Evolutionary conservation across 2,888 invertebrate genomes (phyloP).

Genomic region (Rhagonycha fulva): DNA sequence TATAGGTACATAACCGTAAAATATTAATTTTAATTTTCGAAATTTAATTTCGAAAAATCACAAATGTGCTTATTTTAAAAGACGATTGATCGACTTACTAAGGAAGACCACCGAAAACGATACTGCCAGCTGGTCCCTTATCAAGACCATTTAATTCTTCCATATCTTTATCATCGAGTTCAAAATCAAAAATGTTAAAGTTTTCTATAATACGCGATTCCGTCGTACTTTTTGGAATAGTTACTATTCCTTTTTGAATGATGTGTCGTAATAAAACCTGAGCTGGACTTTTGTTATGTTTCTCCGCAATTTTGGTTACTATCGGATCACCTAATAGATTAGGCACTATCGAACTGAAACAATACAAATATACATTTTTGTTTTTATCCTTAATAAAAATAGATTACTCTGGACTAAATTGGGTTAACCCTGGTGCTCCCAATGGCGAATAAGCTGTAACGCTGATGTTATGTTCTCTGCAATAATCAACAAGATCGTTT

Average conservation of each 20-base stretch:
- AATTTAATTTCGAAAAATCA: neutral
- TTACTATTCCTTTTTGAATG: constrained; percentile 71
- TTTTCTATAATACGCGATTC: constrained; percentile 74
- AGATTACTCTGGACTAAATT: constrained; percentile 56
- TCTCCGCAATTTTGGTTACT: constrained; percentile 54
- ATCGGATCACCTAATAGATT: constrained; percentile 67
- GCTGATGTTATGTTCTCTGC: constrained; percentile 66
- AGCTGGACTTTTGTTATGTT: constrained; percentile 70
- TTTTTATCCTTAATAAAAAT: neutral
- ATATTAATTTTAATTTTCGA: neutral
- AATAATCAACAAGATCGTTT: constrained; percentile 63
- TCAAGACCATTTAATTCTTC: constrained; percentile 64
- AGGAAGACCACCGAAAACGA: constrained; percentile 71
- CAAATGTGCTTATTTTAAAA: neutral
- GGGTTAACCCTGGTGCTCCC: constrained; percentile 72
- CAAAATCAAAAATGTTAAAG: constrained; percentile 74
- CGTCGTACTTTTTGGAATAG: constrained; percentile 86
- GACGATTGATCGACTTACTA: constrained; percentile 56
- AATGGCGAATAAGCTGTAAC: constrained; percentile 81
- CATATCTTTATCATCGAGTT: constrained; percentile 66
- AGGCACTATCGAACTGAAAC: constrained; percentile 63
- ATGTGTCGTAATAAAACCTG: constrained; percentile 75
- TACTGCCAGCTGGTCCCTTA: constrained; percentile 64
- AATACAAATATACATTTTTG: neutral
- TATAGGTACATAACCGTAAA: neutral